Percentiles rank a stretch among this genome's conserved stretches.
phyloP scores from a whole-genome alignment of 92 coral and sea anemone species.

The Nematostella vectensis region DNA sequence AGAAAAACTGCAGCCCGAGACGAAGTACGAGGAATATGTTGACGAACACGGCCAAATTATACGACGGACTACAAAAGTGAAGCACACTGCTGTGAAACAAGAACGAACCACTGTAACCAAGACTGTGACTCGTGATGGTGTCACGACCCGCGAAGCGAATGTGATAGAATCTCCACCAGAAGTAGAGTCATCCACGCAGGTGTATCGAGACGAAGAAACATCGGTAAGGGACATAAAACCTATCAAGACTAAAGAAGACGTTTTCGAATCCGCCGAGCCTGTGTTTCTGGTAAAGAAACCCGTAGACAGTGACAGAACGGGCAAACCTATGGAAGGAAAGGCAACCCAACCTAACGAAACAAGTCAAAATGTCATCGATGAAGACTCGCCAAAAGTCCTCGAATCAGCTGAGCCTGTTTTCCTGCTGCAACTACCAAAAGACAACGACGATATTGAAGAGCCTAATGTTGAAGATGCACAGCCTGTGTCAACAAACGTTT shows the following conservation, averaged over 20 bases:
- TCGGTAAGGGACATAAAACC: neutral
- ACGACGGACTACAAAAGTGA: constrained; percentile 25
- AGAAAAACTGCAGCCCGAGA: neutral
- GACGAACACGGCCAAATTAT: constrained; percentile 63
- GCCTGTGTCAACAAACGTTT: constrained; percentile 2
- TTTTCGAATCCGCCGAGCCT: constrained; percentile 21
- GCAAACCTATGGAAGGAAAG: too few relatives aligned
- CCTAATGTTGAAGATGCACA: constrained; percentile 1
- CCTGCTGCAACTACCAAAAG: constrained; percentile 1
- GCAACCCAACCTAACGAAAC: neutral
- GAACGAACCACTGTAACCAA: neutral
- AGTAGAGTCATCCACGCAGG: neutral
- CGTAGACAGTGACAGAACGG: too few relatives aligned
- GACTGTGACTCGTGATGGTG: neutral
- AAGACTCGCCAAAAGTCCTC: neutral
- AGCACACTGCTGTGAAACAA: neutral
- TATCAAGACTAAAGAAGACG: too few relatives aligned
- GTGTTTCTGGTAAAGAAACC: constrained; percentile 11
- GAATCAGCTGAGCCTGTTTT: constrained; percentile 2
- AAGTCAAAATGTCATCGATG: neutral
- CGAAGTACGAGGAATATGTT: constrained; percentile 43
- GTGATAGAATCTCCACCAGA: constrained; percentile 1
- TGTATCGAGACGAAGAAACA: neutral
- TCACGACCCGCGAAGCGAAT: neutral
- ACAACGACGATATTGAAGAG: neutral